Conservation (phyloP, 2,888 invertebrate genomes). For the Lasioglossum morio region DNA sequence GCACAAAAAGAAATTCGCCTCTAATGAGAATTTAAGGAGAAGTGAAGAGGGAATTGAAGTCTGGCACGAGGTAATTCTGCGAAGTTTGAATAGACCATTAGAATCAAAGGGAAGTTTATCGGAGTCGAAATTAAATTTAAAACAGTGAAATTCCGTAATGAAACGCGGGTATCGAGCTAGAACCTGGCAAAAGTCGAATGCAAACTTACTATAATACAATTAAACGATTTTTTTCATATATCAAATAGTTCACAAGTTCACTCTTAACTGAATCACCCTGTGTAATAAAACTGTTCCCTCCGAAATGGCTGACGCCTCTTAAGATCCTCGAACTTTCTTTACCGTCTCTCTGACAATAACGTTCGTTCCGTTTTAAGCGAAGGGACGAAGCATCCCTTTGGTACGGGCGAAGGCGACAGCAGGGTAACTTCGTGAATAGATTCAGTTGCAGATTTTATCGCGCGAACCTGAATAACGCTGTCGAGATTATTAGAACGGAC, state of each 20-base stretch:
- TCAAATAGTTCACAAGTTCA: too few relatives aligned
- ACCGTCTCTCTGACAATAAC: neutral
- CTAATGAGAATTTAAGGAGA: neutral
- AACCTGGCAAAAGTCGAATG: neutral
- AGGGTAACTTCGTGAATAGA: neutral
- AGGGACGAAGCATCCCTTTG: neutral
- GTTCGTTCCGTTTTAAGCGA: neutral
- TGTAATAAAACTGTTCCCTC: neutral
- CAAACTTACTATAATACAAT: too few relatives aligned
- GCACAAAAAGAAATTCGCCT: neutral
- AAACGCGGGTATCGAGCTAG: neutral
- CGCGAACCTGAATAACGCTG: neutral
- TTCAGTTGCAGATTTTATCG: neutral
- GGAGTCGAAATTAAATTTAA: neutral
- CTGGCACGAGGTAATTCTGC: neutral
- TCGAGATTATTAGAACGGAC: neutral
- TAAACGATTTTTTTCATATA: too few relatives aligned
- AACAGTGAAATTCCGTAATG: neutral
- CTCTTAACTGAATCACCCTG: neutral
- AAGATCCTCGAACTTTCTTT: neutral
- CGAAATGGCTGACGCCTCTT: neutral
- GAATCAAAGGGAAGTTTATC: neutral
- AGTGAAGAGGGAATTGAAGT: neutral
- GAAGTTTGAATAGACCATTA: neutral
- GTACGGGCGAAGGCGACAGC: neutral